Percentiles rank a stretch among this genome's conserved stretches.
Conservation (phyloP, 2,113 vertebrate genomes). For the Pangasianodon hypophthalmus region DNA sequence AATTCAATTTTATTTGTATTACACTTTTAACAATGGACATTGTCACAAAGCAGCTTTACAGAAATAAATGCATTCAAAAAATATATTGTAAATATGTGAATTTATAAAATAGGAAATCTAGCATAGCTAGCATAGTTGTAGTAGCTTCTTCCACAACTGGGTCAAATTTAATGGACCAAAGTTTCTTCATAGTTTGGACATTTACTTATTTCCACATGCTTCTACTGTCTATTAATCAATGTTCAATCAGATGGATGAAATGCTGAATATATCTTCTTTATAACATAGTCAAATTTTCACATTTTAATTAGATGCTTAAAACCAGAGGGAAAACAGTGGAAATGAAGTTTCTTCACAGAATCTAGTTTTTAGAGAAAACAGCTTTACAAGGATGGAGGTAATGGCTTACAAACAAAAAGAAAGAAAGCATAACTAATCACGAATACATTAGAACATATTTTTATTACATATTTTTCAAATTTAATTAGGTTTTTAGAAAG, state of each 20-base stretch:
- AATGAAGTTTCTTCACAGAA: no score
- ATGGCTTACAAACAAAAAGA: no score
- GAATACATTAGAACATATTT: background rate
- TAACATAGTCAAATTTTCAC: no score
- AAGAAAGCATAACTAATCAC: background rate
- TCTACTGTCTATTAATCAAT: background rate
- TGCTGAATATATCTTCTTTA: background rate
- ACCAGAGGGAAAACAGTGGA: no score
- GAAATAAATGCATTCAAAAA: no score
- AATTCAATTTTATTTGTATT: no score
- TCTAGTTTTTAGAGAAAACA: no score
- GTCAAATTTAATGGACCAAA: background rate
- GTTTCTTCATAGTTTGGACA: background rate
- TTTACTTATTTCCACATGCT: background rate
- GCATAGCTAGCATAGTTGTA: background rate
- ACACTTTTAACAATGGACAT: no score
- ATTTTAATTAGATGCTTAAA: no score
- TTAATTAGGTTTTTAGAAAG: background rate
- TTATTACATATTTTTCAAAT: background rate
- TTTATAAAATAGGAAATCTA: background rate
- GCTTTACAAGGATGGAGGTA: no score
- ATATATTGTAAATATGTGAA: no score
- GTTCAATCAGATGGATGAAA: background rate
- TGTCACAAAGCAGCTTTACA: no score
- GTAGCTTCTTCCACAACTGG: background rate